Percentiles rank a stretch among this genome's conserved stretches.
These are phyloP conservation scores for Archocentrus centrarchus DNA, from an alignment of 2,113 vertebrate genomes.

Conservation along the genomic window DNA sequence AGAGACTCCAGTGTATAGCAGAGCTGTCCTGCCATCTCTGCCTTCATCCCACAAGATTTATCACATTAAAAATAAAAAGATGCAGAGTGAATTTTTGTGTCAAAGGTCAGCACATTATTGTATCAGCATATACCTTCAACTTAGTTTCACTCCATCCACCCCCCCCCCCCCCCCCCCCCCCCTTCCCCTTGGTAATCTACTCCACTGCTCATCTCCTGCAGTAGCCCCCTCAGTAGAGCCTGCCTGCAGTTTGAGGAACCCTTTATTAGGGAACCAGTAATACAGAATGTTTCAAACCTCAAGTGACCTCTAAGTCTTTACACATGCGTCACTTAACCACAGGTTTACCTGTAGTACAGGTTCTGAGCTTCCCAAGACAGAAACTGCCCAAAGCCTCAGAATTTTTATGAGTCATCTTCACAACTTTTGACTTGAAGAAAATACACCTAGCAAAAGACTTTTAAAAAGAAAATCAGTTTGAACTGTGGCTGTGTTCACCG, in stretches of 20 bases:
- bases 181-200: background rate
- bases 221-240: rapidly evolving
- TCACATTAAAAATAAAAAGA: background rate
- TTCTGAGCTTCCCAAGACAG: background rate
- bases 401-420: background rate
- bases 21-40: background rate
- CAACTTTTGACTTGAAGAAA: background rate
- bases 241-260: background rate
- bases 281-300: background rate
- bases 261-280: background rate
- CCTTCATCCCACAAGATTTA: background rate
- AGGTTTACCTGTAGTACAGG: slow-evolving; percentile 7
- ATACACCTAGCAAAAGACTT: background rate
- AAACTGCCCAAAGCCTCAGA: background rate
- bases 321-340: background rate
- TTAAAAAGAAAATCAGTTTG: background rate
- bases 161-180: too few relatives aligned
- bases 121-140: background rate
- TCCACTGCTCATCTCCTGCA: background rate
- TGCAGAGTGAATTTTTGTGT: rapidly evolving
- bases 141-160: background rate
- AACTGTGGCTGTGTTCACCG: rapidly evolving
- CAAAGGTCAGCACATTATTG: background rate
- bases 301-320: background rate
- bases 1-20: background rate